Evolutionary conservation across 2,797 vertebrate species (phyloP), one percentile per base, ranked within the genome.

Genomic region (Sebastes steindachneri): DNA sequence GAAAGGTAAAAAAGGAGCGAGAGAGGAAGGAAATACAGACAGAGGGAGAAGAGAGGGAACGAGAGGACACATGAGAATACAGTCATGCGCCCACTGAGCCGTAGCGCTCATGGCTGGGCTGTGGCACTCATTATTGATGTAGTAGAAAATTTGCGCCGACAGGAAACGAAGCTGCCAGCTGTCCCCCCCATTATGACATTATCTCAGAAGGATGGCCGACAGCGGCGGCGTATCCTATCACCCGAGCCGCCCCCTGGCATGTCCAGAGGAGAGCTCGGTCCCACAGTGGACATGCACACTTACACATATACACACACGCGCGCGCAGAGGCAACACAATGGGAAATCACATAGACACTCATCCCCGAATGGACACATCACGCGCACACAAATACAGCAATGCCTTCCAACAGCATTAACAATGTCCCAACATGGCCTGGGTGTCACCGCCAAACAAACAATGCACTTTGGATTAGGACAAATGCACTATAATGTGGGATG

Each of bases 121-220:
- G 80, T 85, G 90, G 79, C 86, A 51, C 90, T 92, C 90, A 87
- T 93, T 95, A 95, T 94, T 95, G 94, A 94, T 95, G 92, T 93
- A 88, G 91, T 91, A 92, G 90, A 93, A 94, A 93, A 95, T 94
- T 83, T 92, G 92, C 64, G 73, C 53, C 84, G 95, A 95, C 95
- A 95, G 93, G 88, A 93, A 94, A 95, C 80, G 75, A 94, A 90
- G 92, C 89, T 89, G 93, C 93, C 94, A 94, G 94, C 92, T 94
- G 93, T 93, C 90, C 90, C 86, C 86, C 86, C 86, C 89, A 91
- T 93, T 94, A 94, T 88, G 85, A 93, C 87, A 91, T 93, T 92
- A 92, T 92, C 80, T 83, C 87, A 83, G 86, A 92, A 91, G 84
- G 80, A 93, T 91, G 88, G 90, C 68, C 75, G 58, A 86, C 77